These are phyloP conservation scores for Rotaria sp. DNA, from an alignment of 2,888 invertebrate species.

Conservation along the genomic window DNA sequence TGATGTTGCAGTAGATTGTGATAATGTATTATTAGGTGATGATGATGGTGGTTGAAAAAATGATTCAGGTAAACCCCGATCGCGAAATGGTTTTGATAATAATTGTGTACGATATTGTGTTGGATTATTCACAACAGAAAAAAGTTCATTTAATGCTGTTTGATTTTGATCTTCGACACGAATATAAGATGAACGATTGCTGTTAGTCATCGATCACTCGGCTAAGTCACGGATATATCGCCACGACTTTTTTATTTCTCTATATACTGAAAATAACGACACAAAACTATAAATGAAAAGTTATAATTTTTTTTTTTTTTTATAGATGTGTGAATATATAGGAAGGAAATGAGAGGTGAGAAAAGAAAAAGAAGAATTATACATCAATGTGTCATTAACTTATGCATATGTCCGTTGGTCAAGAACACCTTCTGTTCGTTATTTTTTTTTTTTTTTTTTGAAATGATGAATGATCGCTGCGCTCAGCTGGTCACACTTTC, in stretches of 20 bases:
- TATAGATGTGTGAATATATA: neutral
- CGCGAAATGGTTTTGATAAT: conserved; percentile 5
- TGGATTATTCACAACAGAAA: neutral
- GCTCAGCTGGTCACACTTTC: conserved; percentile 15
- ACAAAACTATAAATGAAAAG: neutral
- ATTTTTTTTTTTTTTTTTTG: neutral
- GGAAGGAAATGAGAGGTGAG: neutral
- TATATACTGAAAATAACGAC: neutral
- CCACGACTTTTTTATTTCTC: neutral
- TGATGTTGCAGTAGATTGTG: neutral
- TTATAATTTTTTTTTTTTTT: neutral
- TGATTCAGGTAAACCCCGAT: conserved; percentile 5
- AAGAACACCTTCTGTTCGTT: conserved; percentile 23
- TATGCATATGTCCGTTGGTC: conserved; percentile 22
- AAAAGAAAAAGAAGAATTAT: conserved; percentile 6
- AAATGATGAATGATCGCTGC: neutral
- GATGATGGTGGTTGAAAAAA: conserved; percentile 23
- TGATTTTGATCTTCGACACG: conserved; percentile 21
- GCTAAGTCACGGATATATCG: neutral
- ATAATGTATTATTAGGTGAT: neutral
- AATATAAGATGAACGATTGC: conserved; percentile 16
- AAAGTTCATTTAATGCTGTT: neutral
- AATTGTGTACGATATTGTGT: neutral
- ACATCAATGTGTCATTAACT: conserved; percentile 7
- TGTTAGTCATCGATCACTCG: neutral